phyloP scores from a whole-genome alignment of 2,113 vertebrate genomes.

The Dipodomys ordii region DNA sequence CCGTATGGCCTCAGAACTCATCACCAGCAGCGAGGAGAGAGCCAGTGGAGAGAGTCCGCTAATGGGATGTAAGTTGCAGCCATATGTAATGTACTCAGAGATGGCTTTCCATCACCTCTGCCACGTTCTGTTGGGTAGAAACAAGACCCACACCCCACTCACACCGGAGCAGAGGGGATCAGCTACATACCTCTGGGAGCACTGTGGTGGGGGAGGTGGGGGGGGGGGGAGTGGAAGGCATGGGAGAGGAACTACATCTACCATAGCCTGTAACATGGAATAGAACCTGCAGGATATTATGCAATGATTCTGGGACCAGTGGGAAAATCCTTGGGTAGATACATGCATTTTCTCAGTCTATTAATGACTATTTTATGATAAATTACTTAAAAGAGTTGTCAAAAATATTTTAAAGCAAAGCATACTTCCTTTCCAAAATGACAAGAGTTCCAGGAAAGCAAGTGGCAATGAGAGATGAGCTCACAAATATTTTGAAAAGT shows the following conservation, averaged over 20 bases:
- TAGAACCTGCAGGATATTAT: not conserved
- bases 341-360: not conserved
- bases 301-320: not conserved
- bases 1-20: not conserved
- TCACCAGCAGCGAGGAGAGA: not conserved
- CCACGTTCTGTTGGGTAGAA: not conserved
- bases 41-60: not conserved
- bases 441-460: not conserved
- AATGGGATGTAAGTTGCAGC: not conserved
- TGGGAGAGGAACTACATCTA: too few species aligned
- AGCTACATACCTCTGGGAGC: accelerated
- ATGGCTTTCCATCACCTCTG: not conserved
- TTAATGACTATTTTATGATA: not conserved
- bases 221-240: too few species aligned
- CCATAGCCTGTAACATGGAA: too few species aligned
- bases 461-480: not conserved
- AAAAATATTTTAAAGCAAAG: not conserved
- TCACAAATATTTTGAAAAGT: not conserved
- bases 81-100: too few species aligned
- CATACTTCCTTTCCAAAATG: not conserved
- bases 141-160: not conserved
- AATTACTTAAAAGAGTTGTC: not conserved
- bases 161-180: not conserved
- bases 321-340: too few species aligned
- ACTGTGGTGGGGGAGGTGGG: not conserved